Evolutionary conservation across 2,113 vertebrate genomes (phyloP), one percentile per base, ranked within the genome.

Genomic region (Ibidorhyncha struthersii): DNA sequence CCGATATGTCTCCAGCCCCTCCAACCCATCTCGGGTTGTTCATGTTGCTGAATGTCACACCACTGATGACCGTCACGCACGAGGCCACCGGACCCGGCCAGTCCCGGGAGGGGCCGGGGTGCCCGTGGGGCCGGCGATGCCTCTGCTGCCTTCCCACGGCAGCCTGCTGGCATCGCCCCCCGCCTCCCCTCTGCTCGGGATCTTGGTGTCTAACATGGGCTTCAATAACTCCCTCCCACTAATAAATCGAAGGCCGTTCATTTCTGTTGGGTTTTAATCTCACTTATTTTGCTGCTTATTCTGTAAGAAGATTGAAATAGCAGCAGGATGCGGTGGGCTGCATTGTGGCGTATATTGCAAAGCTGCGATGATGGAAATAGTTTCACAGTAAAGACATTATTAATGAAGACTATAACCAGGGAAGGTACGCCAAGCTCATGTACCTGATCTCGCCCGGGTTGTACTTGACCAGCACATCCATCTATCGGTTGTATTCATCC

Each of bases 291-390:
- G 34, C 62, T 92, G 96, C 77, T 86, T 10, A 5, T 11, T 45
- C 69, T 3, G 65, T 21, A 62, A 14, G 84, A 3, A 9, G 93
- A 12, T 29, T 10, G 95, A 40, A 80, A 55, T 8, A 41, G 90
- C 81, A 40, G 81, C 43, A 10, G 92, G 82, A 82, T 3, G 17
- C 2, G 19, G 29, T 1, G 77, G 1, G 74, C 43, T 59, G 82
- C 4, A 11, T 34, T 3, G 25, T 12, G 80, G 86, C 2, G 0
- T 8, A 4, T 5, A 0, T 52, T 4, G 71, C 72, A 4, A 2
- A 66, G 71, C 67, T 7, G 7, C 0, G 7, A 0, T 9, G 84
- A 13, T 72, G 89, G 89, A 67, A 94, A 81, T 22, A 45, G 52
- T 18, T 61, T 40, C 6, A 30, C 47, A 21, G 61, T 3, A 10